phyloP scores from a whole-genome alignment of 1,140 invertebrate genomes.

The Lethocerus indicus region DNA sequence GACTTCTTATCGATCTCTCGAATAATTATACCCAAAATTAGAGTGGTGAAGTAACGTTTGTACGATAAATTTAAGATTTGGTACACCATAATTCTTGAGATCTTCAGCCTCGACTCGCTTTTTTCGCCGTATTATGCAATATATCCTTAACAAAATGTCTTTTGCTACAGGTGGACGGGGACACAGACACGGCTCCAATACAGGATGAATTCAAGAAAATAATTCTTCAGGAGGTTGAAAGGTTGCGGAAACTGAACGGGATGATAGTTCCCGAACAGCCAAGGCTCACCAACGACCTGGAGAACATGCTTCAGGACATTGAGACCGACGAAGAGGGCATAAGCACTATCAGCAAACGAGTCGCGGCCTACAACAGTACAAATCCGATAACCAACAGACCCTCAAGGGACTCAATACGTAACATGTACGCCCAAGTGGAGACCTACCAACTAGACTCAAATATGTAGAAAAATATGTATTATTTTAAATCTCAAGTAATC shows the following conservation, averaged over 20 bases:
- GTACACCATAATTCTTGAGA: neutral
- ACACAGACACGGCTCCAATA: slow-evolving; percentile 54
- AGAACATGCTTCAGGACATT: slow-evolving; percentile 16
- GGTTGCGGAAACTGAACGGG: slow-evolving; percentile 26
- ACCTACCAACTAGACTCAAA: slow-evolving; percentile 18
- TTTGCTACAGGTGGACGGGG: slow-evolving; percentile 48
- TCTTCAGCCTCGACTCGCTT: neutral
- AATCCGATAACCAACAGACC: slow-evolving; percentile 14
- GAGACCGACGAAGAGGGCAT: slow-evolving; percentile 13
- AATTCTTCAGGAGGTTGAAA: slow-evolving; percentile 42
- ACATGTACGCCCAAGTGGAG: slow-evolving; percentile 24
- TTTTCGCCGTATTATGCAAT: neutral
- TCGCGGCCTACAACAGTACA: slow-evolving; percentile 11
- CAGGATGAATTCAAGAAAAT: slow-evolving; percentile 54
- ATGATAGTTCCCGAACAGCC: slow-evolving; percentile 14
- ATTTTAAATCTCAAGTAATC: no score
- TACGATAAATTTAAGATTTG: neutral
- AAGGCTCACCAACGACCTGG: slow-evolving; percentile 14
- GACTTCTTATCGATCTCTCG: no score
- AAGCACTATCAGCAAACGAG: slow-evolving; percentile 11
- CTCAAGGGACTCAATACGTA: slow-evolving; percentile 20
- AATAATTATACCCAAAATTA: no score
- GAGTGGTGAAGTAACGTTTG: neutral
- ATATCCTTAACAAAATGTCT: neutral
- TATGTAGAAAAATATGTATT: no score